Base-by-base conservation (phyloP, 2,888 invertebrate genomes). In the Ennomos erosarius region DNA sequence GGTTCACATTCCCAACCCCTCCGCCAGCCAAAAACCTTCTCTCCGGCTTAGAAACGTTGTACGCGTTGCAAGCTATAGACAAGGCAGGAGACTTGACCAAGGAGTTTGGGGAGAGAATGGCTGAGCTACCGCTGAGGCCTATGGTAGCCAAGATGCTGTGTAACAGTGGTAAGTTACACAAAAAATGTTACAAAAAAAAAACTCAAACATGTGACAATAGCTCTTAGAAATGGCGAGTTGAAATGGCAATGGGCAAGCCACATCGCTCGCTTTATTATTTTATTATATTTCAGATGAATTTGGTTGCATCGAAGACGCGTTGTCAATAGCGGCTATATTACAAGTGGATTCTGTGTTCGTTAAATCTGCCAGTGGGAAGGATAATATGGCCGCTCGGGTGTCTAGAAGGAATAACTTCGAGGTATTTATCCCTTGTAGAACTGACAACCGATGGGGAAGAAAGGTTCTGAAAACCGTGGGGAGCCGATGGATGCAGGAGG, bases 321-420 rank as follows among this genome's bases (percentile, higher is more conserved):
- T 98, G 1, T 96, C 96, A 0, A 97, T 99, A 65, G 95, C 98
- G 5, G 95, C 98, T 0, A 97, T 99, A 97, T 91, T 99, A 37
- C 99, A 99, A 93, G 97, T 99, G 1, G 98, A 99, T 83, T 96
- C 96, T 50, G 94, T 99, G 0, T 98, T 98, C 78, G 88, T 95
- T 0, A 95, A 95, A 62, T 96, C 97, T 0, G 90, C 92, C 0
- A 93, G 94, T 9, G 97, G 97, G 0, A 95, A 94, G 58, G 94
- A 93, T 8, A 93, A 94, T 12, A 91, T 96, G 1, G 95, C 95
- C 71, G 96, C 96, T 2, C 94, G 94, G 51, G 85, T 96, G 8
- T 95, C 95, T 0, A 95, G 96, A 71, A 93, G 98, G n/a, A 93
- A 93, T 60, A 94, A 96, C 65, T 99, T 99, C 84, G 97, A 97